Conservation (phyloP, 2,888 invertebrate genomes). For the Eupithecia centaureata region DNA sequence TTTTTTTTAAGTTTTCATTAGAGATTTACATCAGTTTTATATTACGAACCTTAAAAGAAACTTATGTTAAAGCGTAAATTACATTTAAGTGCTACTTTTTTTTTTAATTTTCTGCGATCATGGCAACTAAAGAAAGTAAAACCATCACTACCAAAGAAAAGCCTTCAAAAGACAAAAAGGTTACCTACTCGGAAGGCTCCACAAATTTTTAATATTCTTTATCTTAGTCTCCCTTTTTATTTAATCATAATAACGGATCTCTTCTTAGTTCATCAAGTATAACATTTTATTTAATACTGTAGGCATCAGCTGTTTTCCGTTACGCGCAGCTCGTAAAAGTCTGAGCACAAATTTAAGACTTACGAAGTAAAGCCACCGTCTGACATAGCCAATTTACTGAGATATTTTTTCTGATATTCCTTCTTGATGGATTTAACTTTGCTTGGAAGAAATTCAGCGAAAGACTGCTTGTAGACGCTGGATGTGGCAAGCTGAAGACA, state of each 20-base stretch:
- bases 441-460: not conserved
- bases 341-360: not conserved
- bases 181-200: not conserved
- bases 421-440: not conserved
- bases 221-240: not conserved
- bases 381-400: conserved; percentile 5
- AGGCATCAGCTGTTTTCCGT: conserved; percentile 9
- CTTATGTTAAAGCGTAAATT: too few species aligned
- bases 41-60: too few species aligned
- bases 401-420: not conserved
- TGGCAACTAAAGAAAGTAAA: too few species aligned
- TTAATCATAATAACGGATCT: not conserved
- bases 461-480: too few species aligned
- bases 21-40: too few species aligned
- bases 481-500: too few species aligned
- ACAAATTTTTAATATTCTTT: not conserved
- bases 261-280: not conserved
- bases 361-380: not conserved
- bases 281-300: not conserved
- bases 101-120: too few species aligned
- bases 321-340: conserved; percentile 4
- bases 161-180: not conserved
- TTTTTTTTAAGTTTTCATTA: too few species aligned
- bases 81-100: too few species aligned
- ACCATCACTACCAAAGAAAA: too few species aligned